Evolutionary conservation across 2,113 vertebrate species (phyloP).

Genomic region (Xyrauchen texanus): DNA sequence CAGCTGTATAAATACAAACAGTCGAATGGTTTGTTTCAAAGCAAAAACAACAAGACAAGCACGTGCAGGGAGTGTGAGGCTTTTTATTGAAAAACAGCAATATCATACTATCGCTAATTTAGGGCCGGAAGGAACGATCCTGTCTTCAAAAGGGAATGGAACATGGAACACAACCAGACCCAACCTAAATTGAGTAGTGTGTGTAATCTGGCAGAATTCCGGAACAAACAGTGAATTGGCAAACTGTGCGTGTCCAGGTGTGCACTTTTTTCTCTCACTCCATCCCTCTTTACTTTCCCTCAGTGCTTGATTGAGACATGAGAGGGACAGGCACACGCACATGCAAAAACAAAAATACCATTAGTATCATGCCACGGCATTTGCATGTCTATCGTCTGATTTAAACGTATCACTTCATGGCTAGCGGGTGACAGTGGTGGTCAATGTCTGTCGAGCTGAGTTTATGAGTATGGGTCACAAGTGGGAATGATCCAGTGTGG

Average conservation of each 20-base stretch:
- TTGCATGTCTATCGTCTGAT: conserved; percentile 34
- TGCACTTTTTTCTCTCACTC: background rate
- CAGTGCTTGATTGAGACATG: background rate
- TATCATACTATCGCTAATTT: conserved; percentile 63
- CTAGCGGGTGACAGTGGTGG: conserved; percentile 33
- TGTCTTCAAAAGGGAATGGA: conserved; percentile 64
- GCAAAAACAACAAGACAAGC: conserved; percentile 41
- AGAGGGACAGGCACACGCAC: background rate
- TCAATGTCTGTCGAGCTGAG: conserved; percentile 44
- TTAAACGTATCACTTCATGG: conserved; percentile 11
- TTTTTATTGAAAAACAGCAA: conserved; percentile 32
- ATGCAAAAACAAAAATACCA: conserved; percentile 14
- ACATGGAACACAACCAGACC: conserved; percentile 40
- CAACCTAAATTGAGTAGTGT: background rate
- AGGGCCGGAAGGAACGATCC: conserved; percentile 59
- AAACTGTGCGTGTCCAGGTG: conserved; percentile 15
- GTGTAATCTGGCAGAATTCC: conserved; percentile 39
- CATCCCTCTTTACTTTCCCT: conserved; percentile 2
- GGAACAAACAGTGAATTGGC: conserved; percentile 44
- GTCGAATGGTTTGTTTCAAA: conserved; percentile 28
- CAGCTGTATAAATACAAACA: no score
- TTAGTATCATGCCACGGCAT: conserved; percentile 9
- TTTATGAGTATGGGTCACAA: conserved; percentile 11
- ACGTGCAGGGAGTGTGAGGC: conserved; percentile 8
- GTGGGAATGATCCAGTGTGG: conserved; percentile 25